These are phyloP conservation scores for Xanthia icteritia DNA, from an alignment of 2,888 invertebrate genomes.

Conservation along the genomic window DNA sequence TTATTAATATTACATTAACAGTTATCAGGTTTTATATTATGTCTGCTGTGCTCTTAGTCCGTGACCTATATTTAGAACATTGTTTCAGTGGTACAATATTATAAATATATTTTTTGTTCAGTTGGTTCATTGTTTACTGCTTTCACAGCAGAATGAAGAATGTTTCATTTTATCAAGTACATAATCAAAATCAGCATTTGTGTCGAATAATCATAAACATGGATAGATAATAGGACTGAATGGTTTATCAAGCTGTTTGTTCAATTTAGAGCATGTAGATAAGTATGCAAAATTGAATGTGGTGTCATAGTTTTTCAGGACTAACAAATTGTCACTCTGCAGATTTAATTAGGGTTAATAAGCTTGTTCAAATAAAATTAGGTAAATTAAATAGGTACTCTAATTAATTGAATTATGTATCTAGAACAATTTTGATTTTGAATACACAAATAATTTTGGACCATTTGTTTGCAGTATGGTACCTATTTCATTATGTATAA, in stretches of 20 bases:
- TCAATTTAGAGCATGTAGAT: slow-evolving; percentile 21
- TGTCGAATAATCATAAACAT: slow-evolving; percentile 28
- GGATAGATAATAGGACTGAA: slow-evolving; percentile 31
- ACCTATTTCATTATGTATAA: not conserved
- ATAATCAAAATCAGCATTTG: slow-evolving; percentile 8
- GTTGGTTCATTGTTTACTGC: not conserved
- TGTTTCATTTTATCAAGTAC: slow-evolving; percentile 4
- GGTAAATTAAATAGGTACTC: slow-evolving; percentile 8
- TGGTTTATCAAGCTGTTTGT: slow-evolving; percentile 12
- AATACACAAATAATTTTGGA: not conserved
- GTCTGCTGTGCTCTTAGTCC: slow-evolving; percentile 21
- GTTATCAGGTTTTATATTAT: slow-evolving; percentile 32
- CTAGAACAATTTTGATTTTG: no score
- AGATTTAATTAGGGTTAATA: not conserved
- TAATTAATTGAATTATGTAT: not conserved
- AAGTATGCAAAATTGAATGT: slow-evolving; percentile 11
- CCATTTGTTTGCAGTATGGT: not conserved
- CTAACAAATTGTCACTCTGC: slow-evolving; percentile 4
- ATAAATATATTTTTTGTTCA: not conserved
- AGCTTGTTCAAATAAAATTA: not conserved
- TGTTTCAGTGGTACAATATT: not conserved
- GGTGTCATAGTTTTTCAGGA: not conserved
- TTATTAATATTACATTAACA: slow-evolving; percentile 43
- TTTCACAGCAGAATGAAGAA: not conserved
- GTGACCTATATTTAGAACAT: slow-evolving; percentile 26